Percentiles rank a stretch among this genome's conserved stretches.
These are phyloP conservation scores for Polietes domitor DNA, from an alignment of 2,888 invertebrate species.

Conservation along the genomic window DNA sequence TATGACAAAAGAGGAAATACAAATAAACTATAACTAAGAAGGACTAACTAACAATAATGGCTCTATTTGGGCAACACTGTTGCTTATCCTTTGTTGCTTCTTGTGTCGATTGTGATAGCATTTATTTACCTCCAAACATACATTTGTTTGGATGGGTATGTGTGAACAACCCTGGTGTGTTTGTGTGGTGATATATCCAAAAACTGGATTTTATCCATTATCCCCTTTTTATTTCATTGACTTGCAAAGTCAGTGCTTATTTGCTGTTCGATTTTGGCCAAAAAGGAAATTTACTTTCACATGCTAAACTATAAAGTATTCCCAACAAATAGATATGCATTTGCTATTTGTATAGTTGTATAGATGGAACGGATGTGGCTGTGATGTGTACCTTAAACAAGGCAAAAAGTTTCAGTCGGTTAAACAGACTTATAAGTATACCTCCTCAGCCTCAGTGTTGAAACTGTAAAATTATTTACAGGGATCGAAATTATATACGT, in stretches of 20 bases:
- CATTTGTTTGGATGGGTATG: background rate
- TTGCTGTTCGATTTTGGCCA: conserved; percentile 46
- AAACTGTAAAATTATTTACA: too few relatives aligned
- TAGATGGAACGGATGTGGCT: too few relatives aligned
- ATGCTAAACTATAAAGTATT: background rate
- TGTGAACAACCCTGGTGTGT: conserved; percentile 28
- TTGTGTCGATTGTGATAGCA: background rate
- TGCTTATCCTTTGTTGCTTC: conserved; percentile 9
- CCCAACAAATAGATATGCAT: too few relatives aligned
- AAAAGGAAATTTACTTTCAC: conserved; percentile 61
- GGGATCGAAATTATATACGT: too few relatives aligned
- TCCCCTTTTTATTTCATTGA: conserved; percentile 59
- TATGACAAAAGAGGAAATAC: background rate
- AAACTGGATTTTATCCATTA: conserved; percentile 40
- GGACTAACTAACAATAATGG: background rate
- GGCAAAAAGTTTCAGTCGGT: too few relatives aligned
- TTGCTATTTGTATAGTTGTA: too few relatives aligned
- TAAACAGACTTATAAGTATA: too few relatives aligned
- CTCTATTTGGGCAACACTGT: background rate
- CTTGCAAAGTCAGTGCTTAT: conserved; percentile 26
- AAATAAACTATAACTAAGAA: conserved; percentile 15
- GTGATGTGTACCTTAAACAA: too few relatives aligned
- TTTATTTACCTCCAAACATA: background rate
- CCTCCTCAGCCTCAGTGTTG: too few relatives aligned
- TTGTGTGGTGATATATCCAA: background rate